phyloP scores from a whole-genome alignment of 2,797 vertebrate species.

The Netta rufina region DNA sequence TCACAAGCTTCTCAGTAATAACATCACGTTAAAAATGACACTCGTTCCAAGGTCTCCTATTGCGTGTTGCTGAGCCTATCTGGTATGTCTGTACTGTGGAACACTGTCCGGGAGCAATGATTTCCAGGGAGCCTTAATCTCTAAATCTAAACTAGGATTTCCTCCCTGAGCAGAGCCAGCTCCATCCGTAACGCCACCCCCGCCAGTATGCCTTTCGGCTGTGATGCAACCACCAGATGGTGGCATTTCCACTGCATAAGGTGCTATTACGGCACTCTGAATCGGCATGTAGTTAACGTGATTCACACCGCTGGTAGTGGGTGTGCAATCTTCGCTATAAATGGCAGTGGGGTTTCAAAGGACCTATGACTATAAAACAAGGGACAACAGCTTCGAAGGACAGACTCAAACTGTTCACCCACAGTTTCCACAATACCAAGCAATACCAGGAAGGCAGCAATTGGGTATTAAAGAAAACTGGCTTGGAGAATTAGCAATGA shows the following conservation, averaged over 20 bases:
- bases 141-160: slow-evolving; percentile 56
- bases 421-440: neutral
- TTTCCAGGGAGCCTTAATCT: slow-evolving; percentile 45
- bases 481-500: neutral
- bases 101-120: neutral
- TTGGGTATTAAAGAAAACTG: slow-evolving; percentile 22
- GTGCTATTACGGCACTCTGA: neutral
- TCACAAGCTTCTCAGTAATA: neutral
- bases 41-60: neutral
- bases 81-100: neutral
- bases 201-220: neutral
- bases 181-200: neutral
- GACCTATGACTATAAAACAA: neutral
- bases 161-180: slow-evolving; percentile 7
- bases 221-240: slow-evolving; percentile 75
- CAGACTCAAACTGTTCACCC: neutral
- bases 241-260: slow-evolving; percentile 66
- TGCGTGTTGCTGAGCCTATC: neutral
- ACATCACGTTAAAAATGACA: neutral
- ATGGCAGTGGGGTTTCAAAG: neutral
- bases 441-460: neutral
- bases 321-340: neutral
- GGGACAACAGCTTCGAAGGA: neutral
- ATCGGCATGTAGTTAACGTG: neutral
- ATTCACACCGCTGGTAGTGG: neutral